Evolutionary conservation across 2,113 vertebrate species (phyloP).

Genomic region (Bujurquina vittata): DNA sequence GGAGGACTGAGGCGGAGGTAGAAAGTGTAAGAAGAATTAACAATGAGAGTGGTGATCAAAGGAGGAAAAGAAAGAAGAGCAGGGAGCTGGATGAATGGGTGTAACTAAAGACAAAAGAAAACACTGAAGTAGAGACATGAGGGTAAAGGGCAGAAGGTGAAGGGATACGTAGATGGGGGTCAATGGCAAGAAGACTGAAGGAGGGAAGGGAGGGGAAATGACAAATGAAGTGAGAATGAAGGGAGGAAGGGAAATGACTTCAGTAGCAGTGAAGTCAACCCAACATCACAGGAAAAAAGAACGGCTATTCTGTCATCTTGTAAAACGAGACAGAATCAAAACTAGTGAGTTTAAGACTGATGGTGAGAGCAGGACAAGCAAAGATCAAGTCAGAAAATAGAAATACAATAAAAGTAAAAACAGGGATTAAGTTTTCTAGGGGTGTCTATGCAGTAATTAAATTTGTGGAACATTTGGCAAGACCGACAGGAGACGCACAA

Average conservation of each 20-base stretch:
- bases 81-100: neutral
- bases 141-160: constrained; percentile 49
- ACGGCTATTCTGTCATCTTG: neutral
- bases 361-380: neutral
- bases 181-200: neutral
- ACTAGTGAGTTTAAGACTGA: constrained; percentile 6
- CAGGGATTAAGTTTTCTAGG: neutral
- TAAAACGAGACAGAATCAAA: constrained; percentile 31
- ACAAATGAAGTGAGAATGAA: neutral
- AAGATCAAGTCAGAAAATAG: neutral
- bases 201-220: neutral
- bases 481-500: neutral
- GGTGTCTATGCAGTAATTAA: neutral
- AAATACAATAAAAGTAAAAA: neutral
- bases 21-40: constrained; percentile 55
- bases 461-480: neutral
- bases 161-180: neutral
- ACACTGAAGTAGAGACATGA: neutral
- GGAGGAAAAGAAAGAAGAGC: constrained; percentile 24
- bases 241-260: constrained; percentile 46
- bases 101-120: constrained; percentile 46
- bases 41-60: constrained; percentile 36
- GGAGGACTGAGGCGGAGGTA: constrained; percentile 14
- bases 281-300: constrained; percentile 24
- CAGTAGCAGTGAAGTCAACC: constrained; percentile 32